Evolutionary conservation across 2,113 vertebrate genomes (phyloP).

Genomic region (Vombatus ursinus): DNA sequence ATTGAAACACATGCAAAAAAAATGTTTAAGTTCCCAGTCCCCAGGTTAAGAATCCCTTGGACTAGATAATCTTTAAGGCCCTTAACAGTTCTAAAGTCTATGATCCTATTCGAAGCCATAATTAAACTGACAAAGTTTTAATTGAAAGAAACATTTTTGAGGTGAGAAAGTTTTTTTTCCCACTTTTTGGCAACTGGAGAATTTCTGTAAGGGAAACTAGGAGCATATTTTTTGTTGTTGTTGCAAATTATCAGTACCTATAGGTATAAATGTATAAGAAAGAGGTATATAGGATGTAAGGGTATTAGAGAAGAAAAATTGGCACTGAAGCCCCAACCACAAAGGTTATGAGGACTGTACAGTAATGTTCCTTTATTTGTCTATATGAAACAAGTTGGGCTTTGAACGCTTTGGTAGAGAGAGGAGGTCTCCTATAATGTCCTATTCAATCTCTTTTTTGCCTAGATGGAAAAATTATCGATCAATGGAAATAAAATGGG

Average conservation of each 20-base stretch:
- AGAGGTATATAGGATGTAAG: fast-evolving
- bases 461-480: not conserved
- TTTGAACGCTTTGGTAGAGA: not conserved
- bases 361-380: not conserved
- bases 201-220: not conserved
- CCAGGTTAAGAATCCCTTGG: not conserved
- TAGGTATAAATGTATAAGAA: not conserved
- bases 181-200: not conserved
- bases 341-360: not conserved
- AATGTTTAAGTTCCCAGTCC: not conserved
- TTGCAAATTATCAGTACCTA: not conserved
- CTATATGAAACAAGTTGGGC: not conserved
- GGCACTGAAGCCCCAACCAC: no score
- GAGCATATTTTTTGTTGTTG: not conserved
- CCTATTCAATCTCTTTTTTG: not conserved
- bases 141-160: not conserved
- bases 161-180: not conserved
- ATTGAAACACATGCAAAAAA: not conserved
- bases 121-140: not conserved
- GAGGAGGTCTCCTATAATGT: not conserved
- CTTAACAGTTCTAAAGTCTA: not conserved
- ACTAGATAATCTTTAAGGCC: not conserved
- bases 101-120: not conserved
- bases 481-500: not conserved
- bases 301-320: not conserved